Conservation (phyloP, 2,797 vertebrate genomes). For the Pagetopsis macropterus region DNA sequence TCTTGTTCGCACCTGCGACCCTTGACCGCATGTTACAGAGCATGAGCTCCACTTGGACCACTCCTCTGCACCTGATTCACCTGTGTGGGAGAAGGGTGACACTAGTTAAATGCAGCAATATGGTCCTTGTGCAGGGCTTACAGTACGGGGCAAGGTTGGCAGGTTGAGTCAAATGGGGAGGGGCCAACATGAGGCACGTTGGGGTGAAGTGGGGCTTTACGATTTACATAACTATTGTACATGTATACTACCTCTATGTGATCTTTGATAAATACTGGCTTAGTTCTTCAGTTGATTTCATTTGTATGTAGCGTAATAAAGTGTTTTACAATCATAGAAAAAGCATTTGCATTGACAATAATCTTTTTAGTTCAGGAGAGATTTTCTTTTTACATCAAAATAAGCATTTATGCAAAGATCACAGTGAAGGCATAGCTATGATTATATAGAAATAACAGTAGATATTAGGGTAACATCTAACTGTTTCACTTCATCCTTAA, state of each 20-base stretch:
- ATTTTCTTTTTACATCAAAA: slow-evolving; percentile 31
- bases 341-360: slow-evolving; percentile 27
- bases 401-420: slow-evolving; percentile 80
- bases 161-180: slow-evolving; percentile 54
- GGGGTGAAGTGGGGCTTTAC: slow-evolving; percentile 50
- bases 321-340: slow-evolving; percentile 29
- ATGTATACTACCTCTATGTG: slow-evolving; percentile 68
- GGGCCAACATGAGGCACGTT: slow-evolving; percentile 56
- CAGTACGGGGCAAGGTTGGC: slow-evolving; percentile 54
- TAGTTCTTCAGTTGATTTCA: slow-evolving; percentile 25
- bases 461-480: slow-evolving; percentile 56
- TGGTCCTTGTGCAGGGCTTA: slow-evolving; percentile 73
- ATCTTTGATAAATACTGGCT: slow-evolving; percentile 73
- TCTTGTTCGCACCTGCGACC: slow-evolving; percentile 99
- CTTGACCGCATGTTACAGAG: slow-evolving; percentile 99
- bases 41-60: slow-evolving; percentile 99
- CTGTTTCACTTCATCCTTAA: slow-evolving; percentile 66
- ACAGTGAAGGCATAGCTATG: slow-evolving; percentile 70
- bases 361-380: slow-evolving; percentile 6
- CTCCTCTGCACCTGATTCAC: slow-evolving; percentile 99
- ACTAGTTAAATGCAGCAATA: slow-evolving; percentile 90
- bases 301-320: slow-evolving; percentile 33
- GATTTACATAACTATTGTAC: slow-evolving; percentile 48
- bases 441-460: slow-evolving; percentile 49
- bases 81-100: slow-evolving; percentile 96